Evolutionary conservation across 92 coral and sea anemone species (phyloP).

Genomic region (Epizoanthus ramosus): DNA sequence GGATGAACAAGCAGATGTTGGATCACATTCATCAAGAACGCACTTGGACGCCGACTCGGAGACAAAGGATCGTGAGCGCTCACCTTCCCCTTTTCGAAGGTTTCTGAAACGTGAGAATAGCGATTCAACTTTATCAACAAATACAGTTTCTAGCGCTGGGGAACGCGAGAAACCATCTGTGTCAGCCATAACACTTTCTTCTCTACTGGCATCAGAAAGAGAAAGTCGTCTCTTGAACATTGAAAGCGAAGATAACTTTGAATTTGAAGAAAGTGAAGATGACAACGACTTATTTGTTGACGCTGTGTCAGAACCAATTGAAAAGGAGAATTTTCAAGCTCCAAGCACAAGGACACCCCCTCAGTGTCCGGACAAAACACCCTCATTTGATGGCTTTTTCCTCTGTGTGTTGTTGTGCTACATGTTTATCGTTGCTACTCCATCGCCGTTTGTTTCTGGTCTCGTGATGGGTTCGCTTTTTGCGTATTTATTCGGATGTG

Average conservation of each 20-base stretch:
- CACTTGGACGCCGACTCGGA: constrained; percentile 61
- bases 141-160: background rate
- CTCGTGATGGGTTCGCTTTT: constrained; percentile 73
- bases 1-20: constrained; percentile 72
- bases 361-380: constrained; percentile 55
- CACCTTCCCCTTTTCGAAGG: constrained; percentile 90
- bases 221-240: constrained; percentile 30
- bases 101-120: constrained; percentile 47
- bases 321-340: constrained; percentile 44
- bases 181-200: constrained; percentile 80
- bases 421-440: constrained; percentile 64
- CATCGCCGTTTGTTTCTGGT: constrained; percentile 86
- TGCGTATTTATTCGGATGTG: constrained; percentile 79
- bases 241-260: constrained; percentile 32
- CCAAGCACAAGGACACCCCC: constrained; percentile 6
- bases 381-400: constrained; percentile 65
- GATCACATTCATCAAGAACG: constrained; percentile 72
- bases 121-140: constrained; percentile 23
- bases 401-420: constrained; percentile 60
- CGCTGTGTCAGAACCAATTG: constrained; percentile 26
- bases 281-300: constrained; percentile 42
- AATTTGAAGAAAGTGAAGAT: constrained; percentile 33
- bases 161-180: constrained; percentile 25
- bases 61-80: constrained; percentile 58
- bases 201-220: constrained; percentile 78